Evolutionary conservation across 2,888 invertebrate species (phyloP), one percentile per base, ranked within the genome.

Genomic region (Anarsia innoxiella): DNA sequence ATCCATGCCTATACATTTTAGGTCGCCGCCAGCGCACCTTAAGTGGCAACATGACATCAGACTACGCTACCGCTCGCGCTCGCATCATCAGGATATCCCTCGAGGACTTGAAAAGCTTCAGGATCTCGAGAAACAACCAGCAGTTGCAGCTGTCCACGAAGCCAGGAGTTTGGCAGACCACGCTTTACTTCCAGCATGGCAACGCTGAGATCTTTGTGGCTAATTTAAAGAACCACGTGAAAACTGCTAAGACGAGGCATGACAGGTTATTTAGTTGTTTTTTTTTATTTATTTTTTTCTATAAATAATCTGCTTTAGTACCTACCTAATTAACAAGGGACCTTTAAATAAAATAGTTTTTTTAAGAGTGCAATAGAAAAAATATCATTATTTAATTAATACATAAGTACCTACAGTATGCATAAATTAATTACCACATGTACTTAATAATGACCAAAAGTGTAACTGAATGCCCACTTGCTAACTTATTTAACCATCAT

Each of bases 151-250:
- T 86, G 46, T 76, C 76, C 0, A 76, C 78, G 0, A 84, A 79
- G 42, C 61, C 65, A 0, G 78, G 80, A 0, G 89, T 92, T 1
- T 89, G 89, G 59, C 90, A 92, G 51, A 91, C 92, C 44, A 91
- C 93, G 3, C 93, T 97, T 62, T 92, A 93, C 63, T 96, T 97
- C 75, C 94, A 94, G 66, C 90, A 93, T 50, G 94, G 93, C 0
- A 95, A 95, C 53, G 94, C 94, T 0, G 93, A 93, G 54, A 88
- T 90, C 37, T 91, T 96, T 56, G 86, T 90, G 27, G 86, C 75
- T 25, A 85, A 85, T 41, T 78, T 89, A 42, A 90, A 89, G 71
- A 88, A 89, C 51, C 86, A 88, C 41, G 72, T 90, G 3, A 88
- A 87, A 63, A 88, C 90, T 1, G 84, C 86, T 2, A 91, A 92